Conservation (phyloP, 2,113 vertebrate species). For the Sprattus sprattus region DNA sequence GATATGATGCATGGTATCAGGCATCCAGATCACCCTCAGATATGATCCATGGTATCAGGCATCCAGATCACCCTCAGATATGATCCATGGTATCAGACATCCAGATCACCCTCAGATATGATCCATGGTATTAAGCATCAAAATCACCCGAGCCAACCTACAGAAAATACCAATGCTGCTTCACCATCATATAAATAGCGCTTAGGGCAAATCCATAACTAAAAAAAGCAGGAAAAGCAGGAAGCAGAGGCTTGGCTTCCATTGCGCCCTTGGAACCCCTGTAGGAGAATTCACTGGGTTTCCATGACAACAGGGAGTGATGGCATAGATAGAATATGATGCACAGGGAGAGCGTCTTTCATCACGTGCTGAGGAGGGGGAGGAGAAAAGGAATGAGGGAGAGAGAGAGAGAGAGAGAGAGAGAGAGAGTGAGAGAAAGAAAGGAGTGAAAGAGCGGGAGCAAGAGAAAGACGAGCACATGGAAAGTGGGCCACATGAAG, state of each 20-base stretch:
- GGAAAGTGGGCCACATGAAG: slow-evolving; percentile 45
- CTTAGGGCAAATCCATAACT: not conserved
- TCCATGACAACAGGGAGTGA: slow-evolving; percentile 45
- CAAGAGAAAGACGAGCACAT: not conserved
- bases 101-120: not conserved
- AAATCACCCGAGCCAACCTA: not conserved
- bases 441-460: slow-evolving; percentile 11
- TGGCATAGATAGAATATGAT: slow-evolving; percentile 29
- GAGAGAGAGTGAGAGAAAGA: not conserved
- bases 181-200: not conserved
- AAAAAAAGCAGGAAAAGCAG: not conserved
- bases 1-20: no score
- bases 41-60: no score
- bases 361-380: slow-evolving; percentile 7
- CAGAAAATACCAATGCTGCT: not conserved
- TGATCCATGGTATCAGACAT: no score
- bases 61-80: no score
- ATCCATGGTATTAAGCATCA: not conserved
- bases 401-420: slow-evolving; percentile 16
- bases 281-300: slow-evolving; percentile 12
- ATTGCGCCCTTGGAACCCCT: slow-evolving; percentile 39
- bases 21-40: no score
- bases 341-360: slow-evolving; percentile 17
- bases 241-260: slow-evolving; percentile 5
- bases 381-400: not conserved